Conservation (phyloP, 2,888 invertebrate genomes). For the Spatulosminthurus flaviceps region DNA sequence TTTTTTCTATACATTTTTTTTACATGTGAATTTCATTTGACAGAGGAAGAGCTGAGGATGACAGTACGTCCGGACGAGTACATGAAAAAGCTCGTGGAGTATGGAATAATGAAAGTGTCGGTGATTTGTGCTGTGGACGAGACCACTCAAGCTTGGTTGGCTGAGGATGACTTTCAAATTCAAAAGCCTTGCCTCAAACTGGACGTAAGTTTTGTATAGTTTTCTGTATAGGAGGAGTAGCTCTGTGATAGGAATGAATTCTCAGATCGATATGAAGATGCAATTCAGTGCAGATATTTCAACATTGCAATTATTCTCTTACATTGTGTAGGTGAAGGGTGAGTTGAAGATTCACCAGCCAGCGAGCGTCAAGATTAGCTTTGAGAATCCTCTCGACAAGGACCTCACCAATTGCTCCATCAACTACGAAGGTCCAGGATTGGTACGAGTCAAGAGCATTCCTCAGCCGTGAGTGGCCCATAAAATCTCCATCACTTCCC, state of each 20-base stretch:
- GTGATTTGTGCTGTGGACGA: slow-evolving; percentile 81
- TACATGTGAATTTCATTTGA: not conserved
- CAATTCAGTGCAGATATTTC: too few species aligned
- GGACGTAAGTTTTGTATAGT: slow-evolving; percentile 73
- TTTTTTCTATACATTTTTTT: too few species aligned
- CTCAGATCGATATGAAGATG: too few species aligned
- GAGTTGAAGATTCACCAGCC: slow-evolving; percentile 72
- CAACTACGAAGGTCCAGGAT: slow-evolving; percentile 76
- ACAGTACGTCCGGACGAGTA: slow-evolving; percentile 76
- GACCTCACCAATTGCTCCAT: slow-evolving; percentile 75
- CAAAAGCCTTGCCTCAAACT: slow-evolving; percentile 77
- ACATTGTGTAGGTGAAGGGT: slow-evolving; percentile 74
- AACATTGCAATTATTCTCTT: too few species aligned
- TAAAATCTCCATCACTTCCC: too few species aligned
- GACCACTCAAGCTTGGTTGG: slow-evolving; percentile 83
- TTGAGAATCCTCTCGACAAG: slow-evolving; percentile 76
- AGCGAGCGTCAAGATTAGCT: slow-evolving; percentile 71
- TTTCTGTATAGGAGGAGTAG: too few species aligned
- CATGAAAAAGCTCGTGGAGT: slow-evolving; percentile 80
- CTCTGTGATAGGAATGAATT: too few species aligned
- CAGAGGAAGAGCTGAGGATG: slow-evolving; percentile 72
- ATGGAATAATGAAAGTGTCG: slow-evolving; percentile 81
- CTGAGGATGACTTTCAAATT: slow-evolving; percentile 83
- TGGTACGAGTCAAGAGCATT: slow-evolving; percentile 72
- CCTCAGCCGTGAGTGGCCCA: slow-evolving; percentile 67